Evolutionary conservation across 2,113 vertebrate species (phyloP).

Genomic region (Cyprinodon variegatus): DNA sequence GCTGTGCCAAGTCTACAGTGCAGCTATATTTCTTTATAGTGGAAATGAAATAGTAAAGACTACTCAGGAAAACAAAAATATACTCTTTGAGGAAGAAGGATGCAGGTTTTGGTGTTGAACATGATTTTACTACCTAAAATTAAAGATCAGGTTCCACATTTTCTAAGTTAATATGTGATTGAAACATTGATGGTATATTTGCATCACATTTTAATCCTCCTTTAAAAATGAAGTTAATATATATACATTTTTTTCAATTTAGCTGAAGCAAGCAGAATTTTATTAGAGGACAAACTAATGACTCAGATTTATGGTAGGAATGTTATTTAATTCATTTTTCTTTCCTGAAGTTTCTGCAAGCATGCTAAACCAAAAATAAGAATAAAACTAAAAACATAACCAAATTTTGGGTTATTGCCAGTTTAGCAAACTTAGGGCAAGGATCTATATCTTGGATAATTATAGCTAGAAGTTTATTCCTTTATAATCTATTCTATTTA

Average conservation of each 20-base stretch:
- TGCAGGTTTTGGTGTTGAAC: background rate
- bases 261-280: constrained; percentile 10
- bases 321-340: constrained; percentile 4
- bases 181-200: background rate
- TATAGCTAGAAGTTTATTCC: background rate
- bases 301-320: constrained; percentile 20
- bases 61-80: no score
- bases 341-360: constrained; percentile 10
- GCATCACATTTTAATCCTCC: background rate
- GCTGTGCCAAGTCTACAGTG: background rate
- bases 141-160: background rate
- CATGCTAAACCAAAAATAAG: constrained; percentile 5
- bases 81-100: background rate
- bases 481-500: background rate
- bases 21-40: background rate
- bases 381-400: constrained; percentile 3
- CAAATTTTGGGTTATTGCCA: background rate
- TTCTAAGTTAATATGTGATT: background rate
- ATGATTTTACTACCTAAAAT: background rate
- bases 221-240: background rate
- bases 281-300: constrained; percentile 13
- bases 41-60: background rate
- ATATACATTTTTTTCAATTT: background rate
- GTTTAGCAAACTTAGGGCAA: background rate
- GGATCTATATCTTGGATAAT: background rate